phyloP scores from a whole-genome alignment of 2,888 invertebrate species.

The Aspidiotus rigidus region DNA sequence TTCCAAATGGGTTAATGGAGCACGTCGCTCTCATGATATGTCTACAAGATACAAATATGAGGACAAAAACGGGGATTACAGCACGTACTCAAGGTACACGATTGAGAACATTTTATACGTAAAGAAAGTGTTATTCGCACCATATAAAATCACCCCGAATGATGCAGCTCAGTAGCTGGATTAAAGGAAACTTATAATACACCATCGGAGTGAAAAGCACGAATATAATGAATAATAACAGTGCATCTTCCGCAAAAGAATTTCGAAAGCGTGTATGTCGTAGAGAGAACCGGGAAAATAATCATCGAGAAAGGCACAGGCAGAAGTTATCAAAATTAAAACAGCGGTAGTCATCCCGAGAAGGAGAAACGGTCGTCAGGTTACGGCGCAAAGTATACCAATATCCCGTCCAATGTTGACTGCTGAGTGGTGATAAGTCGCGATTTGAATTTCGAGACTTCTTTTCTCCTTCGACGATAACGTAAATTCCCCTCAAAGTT shows the following conservation, averaged over 20 bases:
- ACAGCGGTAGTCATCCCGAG: no score
- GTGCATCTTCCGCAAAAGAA: no score
- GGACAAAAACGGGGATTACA: neutral
- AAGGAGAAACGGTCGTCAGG: no score
- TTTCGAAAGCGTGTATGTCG: no score
- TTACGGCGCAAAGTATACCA: no score
- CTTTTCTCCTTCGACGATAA: conserved; percentile 13
- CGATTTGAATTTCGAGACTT: neutral
- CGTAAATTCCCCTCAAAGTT: conserved; percentile 7
- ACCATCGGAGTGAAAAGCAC: neutral
- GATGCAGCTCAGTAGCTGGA: neutral
- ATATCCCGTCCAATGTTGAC: no score
- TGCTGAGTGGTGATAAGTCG: conserved; percentile 11
- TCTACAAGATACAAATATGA: neutral
- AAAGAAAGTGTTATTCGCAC: neutral
- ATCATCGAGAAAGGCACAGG: no score
- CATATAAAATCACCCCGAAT: neutral
- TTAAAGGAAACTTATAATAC: neutral
- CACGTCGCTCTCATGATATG: no score
- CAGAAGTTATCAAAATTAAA: no score
- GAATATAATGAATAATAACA: no score
- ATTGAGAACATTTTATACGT: neutral
- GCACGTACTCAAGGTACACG: neutral
- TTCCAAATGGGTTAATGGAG: no score
- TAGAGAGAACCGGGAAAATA: no score